A percentile compares a stretch with the other conserved stretches of the same genome.
Evolutionary conservation across 1,140 invertebrate species (phyloP).

Genomic region (Lasaia peninsularis): DNA sequence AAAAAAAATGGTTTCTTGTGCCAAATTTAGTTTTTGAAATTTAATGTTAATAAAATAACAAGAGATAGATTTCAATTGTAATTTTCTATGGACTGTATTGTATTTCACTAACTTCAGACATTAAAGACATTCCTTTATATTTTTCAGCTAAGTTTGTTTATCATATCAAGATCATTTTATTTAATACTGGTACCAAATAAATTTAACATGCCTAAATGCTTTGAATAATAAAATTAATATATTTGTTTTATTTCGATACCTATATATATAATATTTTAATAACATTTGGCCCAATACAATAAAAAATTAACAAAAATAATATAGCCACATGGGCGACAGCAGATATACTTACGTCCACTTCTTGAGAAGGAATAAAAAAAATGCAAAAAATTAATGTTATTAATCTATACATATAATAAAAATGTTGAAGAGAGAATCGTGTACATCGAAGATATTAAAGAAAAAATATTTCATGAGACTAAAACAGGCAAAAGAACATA

Average conservation of each 20-base stretch:
- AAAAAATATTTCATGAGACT: too few species aligned
- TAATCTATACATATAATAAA: too few species aligned
- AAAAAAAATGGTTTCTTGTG: background rate
- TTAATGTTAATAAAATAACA: background rate
- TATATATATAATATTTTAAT: too few species aligned
- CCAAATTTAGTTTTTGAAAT: background rate
- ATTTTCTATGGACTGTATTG: background rate
- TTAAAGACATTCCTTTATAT: slow-evolving; percentile 4
- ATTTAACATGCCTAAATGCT: slow-evolving; percentile 8
- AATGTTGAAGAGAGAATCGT: too few species aligned
- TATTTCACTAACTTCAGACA: background rate
- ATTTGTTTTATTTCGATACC: slow-evolving; percentile 3
- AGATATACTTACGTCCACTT: too few species aligned
- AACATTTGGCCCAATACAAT: background rate
- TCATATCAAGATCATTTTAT: background rate
- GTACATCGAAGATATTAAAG: too few species aligned
- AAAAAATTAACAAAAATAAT: background rate
- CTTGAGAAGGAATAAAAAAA: too few species aligned
- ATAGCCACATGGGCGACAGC: too few species aligned
- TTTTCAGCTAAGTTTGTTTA: slow-evolving; percentile 5
- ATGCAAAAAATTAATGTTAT: too few species aligned
- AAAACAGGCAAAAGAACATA: too few species aligned
- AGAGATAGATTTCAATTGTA: background rate
- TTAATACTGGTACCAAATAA: slow-evolving; percentile 11
- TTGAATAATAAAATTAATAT: slow-evolving; percentile 8